These are phyloP conservation scores for Tricholauxania praeusta DNA, from an alignment of 2,888 invertebrate genomes.

Conservation along the genomic window DNA sequence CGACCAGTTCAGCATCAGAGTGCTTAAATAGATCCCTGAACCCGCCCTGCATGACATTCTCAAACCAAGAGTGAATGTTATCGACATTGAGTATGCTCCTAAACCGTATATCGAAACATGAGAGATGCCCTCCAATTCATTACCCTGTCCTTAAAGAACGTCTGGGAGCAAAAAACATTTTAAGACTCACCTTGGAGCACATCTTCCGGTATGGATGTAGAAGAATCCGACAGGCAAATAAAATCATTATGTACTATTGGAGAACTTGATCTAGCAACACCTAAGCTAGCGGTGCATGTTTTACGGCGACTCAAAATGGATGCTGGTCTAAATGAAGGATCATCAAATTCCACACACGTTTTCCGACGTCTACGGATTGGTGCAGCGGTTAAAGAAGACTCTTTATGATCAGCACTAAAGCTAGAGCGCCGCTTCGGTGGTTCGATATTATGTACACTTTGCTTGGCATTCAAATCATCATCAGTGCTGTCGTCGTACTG, in stretches of 20 bases:
- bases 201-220: too few relatives aligned
- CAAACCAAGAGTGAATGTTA: too few relatives aligned
- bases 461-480: neutral
- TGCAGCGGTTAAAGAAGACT: neutral
- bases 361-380: neutral
- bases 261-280: neutral
- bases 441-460: neutral
- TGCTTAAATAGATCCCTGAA: too few relatives aligned
- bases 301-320: conserved; percentile 20
- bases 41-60: too few relatives aligned
- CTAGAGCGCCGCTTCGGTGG: conserved; percentile 21
- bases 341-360: neutral
- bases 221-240: neutral
- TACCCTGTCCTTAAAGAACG: too few relatives aligned
- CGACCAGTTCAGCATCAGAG: too few relatives aligned
- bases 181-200: neutral
- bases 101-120: too few relatives aligned
- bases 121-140: too few relatives aligned
- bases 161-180: too few relatives aligned
- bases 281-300: conserved; percentile 11
- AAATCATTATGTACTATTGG: neutral
- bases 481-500: conserved; percentile 20
- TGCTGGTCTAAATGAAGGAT: neutral
- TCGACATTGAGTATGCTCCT: too few relatives aligned
- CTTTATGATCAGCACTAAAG: neutral